A percentile compares a stretch with the other conserved stretches of the same genome.
Evolutionary conservation across 2,888 invertebrate genomes (phyloP).

Genomic region (Ichneumoninae sp.): DNA sequence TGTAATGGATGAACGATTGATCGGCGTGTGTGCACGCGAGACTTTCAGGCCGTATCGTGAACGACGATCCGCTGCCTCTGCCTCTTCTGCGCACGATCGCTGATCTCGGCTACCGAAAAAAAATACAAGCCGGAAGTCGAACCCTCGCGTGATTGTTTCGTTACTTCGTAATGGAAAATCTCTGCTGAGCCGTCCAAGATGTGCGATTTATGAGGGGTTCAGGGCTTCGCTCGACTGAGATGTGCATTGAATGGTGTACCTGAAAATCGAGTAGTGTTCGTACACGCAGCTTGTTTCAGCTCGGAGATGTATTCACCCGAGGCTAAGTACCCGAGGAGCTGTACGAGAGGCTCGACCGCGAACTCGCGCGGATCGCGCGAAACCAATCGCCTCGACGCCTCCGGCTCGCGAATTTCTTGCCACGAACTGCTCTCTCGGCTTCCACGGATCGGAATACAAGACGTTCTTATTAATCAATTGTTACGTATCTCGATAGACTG

Average conservation of each 20-base stretch:
- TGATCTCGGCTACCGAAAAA: slow-evolving; percentile 14
- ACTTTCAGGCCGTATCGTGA: background rate
- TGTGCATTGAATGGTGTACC: slow-evolving; percentile 28
- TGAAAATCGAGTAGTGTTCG: slow-evolving; percentile 26
- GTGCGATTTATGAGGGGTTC: background rate
- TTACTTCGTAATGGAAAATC: slow-evolving; percentile 20
- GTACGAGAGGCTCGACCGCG: slow-evolving; percentile 20
- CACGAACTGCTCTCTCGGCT: slow-evolving; percentile 23
- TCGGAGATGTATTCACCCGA: slow-evolving; percentile 39
- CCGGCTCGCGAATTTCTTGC: slow-evolving; percentile 44
- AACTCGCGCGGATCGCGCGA: slow-evolving; percentile 20
- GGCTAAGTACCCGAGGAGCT: slow-evolving; percentile 41
- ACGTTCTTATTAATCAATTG: slow-evolving; percentile 45
- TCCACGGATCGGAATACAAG: slow-evolving; percentile 11
- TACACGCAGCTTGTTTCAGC: slow-evolving; percentile 32
- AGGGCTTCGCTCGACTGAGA: background rate
- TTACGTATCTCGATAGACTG: background rate
- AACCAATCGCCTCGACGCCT: slow-evolving; percentile 32
- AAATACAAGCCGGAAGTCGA: background rate
- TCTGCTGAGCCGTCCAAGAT: background rate
- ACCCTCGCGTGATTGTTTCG: background rate
- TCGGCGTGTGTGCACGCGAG: background rate
- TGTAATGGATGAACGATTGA: slow-evolving; percentile 21
- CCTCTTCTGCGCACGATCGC: background rate
- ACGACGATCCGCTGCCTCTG: slow-evolving; percentile 2